Evolutionary conservation across 1,140 invertebrate genomes (phyloP).

Genomic region (Campoletis sonorensis): DNA sequence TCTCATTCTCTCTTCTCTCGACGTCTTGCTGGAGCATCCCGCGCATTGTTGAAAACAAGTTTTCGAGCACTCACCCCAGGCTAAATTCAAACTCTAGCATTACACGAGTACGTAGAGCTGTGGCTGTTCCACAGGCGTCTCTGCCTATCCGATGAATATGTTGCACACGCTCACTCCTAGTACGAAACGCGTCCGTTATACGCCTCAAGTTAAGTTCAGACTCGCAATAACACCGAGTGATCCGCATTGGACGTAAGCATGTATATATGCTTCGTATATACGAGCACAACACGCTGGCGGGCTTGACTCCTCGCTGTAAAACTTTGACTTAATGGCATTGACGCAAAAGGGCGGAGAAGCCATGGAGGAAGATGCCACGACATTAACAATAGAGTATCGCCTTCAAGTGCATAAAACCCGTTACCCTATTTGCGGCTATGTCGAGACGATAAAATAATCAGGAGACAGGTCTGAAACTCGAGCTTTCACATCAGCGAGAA

Average conservation of each 20-base stretch:
- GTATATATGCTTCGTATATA: constrained; percentile 8
- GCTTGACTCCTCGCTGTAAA: constrained; percentile 18
- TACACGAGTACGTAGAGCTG: background rate
- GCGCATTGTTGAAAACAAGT: constrained; percentile 36
- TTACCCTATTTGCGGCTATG: background rate
- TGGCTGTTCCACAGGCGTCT: background rate
- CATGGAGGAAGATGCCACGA: background rate
- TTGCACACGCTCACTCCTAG: background rate
- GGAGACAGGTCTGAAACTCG: background rate
- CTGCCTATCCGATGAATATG: constrained; percentile 21
- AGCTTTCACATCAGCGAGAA: background rate
- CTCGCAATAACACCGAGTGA: constrained; percentile 33
- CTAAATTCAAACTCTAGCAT: constrained; percentile 39
- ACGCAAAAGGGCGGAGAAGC: background rate
- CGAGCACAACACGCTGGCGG: background rate
- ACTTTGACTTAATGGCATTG: constrained; percentile 26
- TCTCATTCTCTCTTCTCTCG: background rate
- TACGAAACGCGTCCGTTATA: constrained; percentile 27
- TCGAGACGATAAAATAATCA: constrained; percentile 24
- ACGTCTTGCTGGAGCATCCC: background rate
- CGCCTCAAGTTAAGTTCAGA: constrained; percentile 29
- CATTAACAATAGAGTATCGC: constrained; percentile 23
- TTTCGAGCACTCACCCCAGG: constrained; percentile 36
- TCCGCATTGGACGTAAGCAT: constrained; percentile 18
- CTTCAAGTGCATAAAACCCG: background rate